Conservation (phyloP, 1,140 invertebrate species). For the Brachionus rotundiformis region DNA sequence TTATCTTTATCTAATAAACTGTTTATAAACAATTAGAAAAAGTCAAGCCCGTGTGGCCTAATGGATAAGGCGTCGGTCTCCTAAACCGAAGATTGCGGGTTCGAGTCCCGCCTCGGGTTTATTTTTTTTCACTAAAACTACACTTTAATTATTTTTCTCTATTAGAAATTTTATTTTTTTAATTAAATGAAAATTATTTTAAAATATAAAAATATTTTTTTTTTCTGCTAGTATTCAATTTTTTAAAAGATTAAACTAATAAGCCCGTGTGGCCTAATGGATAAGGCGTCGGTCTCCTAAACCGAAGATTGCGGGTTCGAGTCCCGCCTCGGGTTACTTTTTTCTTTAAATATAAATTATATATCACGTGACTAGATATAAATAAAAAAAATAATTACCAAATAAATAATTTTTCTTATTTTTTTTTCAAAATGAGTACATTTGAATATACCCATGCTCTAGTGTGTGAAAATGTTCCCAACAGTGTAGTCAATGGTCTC, state of each 20-base stretch:
- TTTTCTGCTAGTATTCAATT: no score
- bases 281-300: slow-evolving; percentile 66
- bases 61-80: slow-evolving; percentile 66
- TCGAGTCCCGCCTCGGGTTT: slow-evolving; percentile 61
- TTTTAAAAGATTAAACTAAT: no score
- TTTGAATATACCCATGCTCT: slow-evolving; percentile 43
- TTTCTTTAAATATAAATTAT: neutral
- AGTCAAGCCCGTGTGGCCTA: slow-evolving; percentile 59
- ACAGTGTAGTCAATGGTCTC: neutral
- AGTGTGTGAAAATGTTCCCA: slow-evolving; percentile 13
- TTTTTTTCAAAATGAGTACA: neutral
- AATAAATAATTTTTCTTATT: neutral
- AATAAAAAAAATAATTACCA: no score
- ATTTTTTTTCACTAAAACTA: neutral
- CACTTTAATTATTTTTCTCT: neutral
- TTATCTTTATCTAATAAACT: no score
- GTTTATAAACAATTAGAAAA: no score
- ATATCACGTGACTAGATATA: neutral
- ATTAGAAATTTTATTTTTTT: no score
- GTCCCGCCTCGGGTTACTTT: slow-evolving; percentile 58
- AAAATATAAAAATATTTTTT: no score
- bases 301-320: slow-evolving; percentile 65
- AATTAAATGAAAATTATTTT: no score
- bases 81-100: slow-evolving; percentile 65
- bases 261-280: slow-evolving; percentile 63